Percentiles rank a stretch among this genome's conserved stretches.
phyloP scores from a whole-genome alignment of 2,888 invertebrate genomes.

The Caenorhabditis sulstoni region DNA sequence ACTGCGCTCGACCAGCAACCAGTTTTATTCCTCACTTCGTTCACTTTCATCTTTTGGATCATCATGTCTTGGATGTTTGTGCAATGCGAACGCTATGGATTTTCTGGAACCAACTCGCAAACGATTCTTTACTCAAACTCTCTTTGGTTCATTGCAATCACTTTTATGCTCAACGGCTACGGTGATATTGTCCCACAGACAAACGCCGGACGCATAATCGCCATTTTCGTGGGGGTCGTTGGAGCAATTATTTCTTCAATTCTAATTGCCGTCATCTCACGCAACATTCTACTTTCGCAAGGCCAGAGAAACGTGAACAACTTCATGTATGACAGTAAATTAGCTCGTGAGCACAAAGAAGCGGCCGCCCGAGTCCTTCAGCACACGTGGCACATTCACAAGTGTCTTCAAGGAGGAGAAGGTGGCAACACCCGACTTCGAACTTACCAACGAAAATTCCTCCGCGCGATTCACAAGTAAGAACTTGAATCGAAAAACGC shows the following conservation, averaged over 20 bases:
- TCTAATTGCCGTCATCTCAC: constrained; percentile 98
- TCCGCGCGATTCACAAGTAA: constrained; percentile 78
- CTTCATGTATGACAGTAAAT: constrained; percentile 99
- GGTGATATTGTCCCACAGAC: constrained; percentile 99
- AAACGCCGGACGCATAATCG: constrained; percentile 98
- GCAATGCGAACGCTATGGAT: constrained; percentile 89
- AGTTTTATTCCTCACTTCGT: constrained; percentile 95
- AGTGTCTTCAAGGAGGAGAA: constrained; percentile 83
- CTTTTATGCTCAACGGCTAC: constrained; percentile 99
- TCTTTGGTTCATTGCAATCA: constrained; percentile 83
- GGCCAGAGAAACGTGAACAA: constrained; percentile 99
- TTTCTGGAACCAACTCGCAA: constrained; percentile 68
- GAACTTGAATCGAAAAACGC: not conserved
- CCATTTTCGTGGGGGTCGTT: constrained; percentile 99
- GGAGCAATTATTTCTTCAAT: constrained; percentile 99
- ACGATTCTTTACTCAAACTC: constrained; percentile 78
- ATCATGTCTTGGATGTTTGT: constrained; percentile 98
- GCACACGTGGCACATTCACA: constrained; percentile 99
- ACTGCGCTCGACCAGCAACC: constrained; percentile 99
- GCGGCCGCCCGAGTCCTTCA: constrained; percentile 95
- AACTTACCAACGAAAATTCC: constrained; percentile 76
- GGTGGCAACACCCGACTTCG: constrained; percentile 71
- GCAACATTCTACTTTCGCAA: constrained; percentile 97
- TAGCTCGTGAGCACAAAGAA: constrained; percentile 99
- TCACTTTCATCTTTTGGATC: constrained; percentile 99